These are phyloP conservation scores for Ricordea florida DNA, from an alignment of 92 coral and sea anemone species.

Conservation along the genomic window DNA sequence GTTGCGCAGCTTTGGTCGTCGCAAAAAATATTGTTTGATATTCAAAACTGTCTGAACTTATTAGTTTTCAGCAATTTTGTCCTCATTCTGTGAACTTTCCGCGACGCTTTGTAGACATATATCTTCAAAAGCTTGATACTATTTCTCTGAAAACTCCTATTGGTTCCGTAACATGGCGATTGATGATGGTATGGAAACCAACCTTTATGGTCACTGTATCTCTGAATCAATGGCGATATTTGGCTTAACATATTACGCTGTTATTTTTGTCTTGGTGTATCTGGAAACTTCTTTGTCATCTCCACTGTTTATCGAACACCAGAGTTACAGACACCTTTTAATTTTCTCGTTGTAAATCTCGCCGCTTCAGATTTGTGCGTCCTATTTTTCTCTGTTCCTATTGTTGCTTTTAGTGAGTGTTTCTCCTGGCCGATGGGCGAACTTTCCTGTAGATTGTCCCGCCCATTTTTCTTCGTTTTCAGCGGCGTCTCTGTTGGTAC, in stretches of 20 bases:
- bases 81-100: too few relatives aligned
- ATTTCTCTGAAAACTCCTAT: too few relatives aligned
- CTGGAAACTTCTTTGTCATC: not conserved
- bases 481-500: constrained; percentile 23
- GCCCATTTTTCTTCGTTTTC: not conserved
- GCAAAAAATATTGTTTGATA: too few relatives aligned
- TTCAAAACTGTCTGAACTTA: too few relatives aligned
- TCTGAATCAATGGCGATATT: not conserved
- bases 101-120: too few relatives aligned
- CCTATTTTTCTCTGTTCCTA: not conserved
- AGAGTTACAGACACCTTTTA: constrained; percentile 1
- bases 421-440: constrained; percentile 8
- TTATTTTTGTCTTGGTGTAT: not conserved
- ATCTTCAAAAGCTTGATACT: too few relatives aligned
- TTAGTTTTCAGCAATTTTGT: too few relatives aligned
- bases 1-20: too few relatives aligned
- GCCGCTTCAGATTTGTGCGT: constrained; percentile 3
- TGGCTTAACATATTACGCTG: not conserved
- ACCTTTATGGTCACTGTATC: too few relatives aligned
- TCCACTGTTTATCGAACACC: not conserved
- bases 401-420: constrained; percentile 12
- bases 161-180: too few relatives aligned
- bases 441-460: not conserved
- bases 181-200: too few relatives aligned
- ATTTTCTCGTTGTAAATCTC: constrained; percentile 14